Evolutionary conservation across 2,797 vertebrate species (phyloP).

Genomic region (Scomberomorus guttatus): DNA sequence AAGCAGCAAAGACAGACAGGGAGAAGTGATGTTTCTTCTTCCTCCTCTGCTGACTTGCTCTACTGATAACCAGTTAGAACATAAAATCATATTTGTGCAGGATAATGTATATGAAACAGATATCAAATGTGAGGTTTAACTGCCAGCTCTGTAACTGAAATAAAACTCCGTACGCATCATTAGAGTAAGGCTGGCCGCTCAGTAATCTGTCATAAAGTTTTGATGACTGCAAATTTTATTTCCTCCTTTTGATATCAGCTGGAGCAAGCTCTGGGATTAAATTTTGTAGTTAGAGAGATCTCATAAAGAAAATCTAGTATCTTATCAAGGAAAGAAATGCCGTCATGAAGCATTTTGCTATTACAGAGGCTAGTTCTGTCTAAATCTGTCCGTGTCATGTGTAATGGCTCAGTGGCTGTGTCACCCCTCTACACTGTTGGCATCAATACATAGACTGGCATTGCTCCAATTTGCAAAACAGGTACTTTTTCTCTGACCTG

Average conservation of each 20-base stretch:
- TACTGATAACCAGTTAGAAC: not conserved
- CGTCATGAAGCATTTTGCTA: slow-evolving; percentile 14
- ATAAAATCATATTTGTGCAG: not conserved
- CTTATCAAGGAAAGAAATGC: not conserved
- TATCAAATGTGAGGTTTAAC: not conserved
- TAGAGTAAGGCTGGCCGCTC: not conserved
- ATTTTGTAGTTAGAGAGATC: not conserved
- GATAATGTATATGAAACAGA: not conserved
- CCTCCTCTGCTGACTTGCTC: not conserved
- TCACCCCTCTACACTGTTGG: slow-evolving; percentile 14
- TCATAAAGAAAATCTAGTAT: not conserved
- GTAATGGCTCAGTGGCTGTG: slow-evolving; percentile 2
- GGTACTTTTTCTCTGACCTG: slow-evolving; percentile 44
- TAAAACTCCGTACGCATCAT: not conserved
- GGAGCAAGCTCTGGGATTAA: not conserved
- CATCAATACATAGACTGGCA: slow-evolving; percentile 32
- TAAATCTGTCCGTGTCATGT: not conserved
- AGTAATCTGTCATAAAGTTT: slow-evolving; percentile 10
- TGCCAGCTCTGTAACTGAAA: slow-evolving; percentile 3
- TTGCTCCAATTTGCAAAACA: slow-evolving; percentile 23
- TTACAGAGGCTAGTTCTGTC: not conserved
- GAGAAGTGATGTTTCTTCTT: not conserved
- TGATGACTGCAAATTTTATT: slow-evolving; percentile 6
- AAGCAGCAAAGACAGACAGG: slow-evolving; percentile 1
- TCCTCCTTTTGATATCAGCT: not conserved